Conservation (phyloP, 2,113 vertebrate species). For the Halichoerus grypus region DNA sequence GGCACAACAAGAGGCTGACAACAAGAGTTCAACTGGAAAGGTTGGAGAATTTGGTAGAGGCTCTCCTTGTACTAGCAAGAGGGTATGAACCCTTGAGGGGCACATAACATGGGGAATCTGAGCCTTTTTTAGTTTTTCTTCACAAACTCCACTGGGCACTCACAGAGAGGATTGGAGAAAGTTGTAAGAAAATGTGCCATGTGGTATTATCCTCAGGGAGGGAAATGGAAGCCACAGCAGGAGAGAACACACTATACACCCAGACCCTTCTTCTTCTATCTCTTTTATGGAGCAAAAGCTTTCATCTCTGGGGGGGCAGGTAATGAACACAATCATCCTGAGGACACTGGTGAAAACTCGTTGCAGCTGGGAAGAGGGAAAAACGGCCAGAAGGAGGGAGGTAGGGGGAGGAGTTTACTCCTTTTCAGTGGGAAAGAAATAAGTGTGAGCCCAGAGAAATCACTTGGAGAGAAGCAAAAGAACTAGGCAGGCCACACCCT, state of each 20-base stretch:
- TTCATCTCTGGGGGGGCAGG: background rate
- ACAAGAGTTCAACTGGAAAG: background rate
- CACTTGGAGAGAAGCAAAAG: background rate
- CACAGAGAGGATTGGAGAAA: background rate
- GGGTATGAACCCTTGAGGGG: fast-evolving
- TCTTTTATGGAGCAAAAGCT: background rate
- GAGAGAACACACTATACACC: fast-evolving
- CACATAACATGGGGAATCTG: background rate
- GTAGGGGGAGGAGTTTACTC: background rate
- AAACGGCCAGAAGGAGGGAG: fast-evolving
- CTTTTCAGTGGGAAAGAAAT: background rate
- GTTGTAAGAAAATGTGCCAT: background rate
- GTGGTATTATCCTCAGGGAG: background rate
- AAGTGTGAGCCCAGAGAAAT: background rate
- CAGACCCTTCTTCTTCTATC: background rate
- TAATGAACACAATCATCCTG: background rate
- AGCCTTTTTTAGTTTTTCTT: background rate
- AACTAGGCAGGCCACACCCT: background rate
- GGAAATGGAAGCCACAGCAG: background rate
- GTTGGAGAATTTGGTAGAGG: background rate
- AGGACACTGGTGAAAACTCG: background rate
- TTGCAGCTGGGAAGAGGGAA: background rate
- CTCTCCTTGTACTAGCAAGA: background rate
- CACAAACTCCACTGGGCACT: background rate
- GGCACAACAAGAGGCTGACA: background rate